These are phyloP conservation scores for Muschampia plurimacula DNA, from an alignment of 2,888 invertebrate species.

Conservation along the genomic window DNA sequence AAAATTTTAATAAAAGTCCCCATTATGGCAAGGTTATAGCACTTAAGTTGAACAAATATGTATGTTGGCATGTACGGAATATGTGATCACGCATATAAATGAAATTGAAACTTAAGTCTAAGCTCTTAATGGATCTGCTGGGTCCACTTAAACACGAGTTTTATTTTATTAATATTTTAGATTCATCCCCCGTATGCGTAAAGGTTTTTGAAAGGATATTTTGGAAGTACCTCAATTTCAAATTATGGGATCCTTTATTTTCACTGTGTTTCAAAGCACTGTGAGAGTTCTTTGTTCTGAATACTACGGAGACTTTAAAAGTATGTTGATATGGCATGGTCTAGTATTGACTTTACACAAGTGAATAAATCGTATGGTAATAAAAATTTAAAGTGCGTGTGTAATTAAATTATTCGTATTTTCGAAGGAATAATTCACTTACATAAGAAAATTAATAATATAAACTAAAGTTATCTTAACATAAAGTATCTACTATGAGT, in stretches of 20 bases:
- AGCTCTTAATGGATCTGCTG: constrained; percentile 63
- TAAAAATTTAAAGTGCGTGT: too few species aligned
- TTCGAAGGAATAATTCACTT: too few species aligned
- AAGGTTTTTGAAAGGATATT: neutral
- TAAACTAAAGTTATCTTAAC: too few species aligned
- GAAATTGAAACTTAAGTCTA: constrained; percentile 57
- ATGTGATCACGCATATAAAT: constrained; percentile 66
- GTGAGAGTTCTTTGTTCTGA: too few species aligned
- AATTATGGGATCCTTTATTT: neutral
- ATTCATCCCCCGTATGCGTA: neutral
- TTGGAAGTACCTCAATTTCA: neutral
- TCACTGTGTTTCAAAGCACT: too few species aligned
- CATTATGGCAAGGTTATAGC: constrained; percentile 40
- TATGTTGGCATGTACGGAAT: constrained; percentile 49
- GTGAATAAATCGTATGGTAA: too few species aligned
- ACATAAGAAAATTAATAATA: too few species aligned
- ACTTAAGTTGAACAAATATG: constrained; percentile 53
- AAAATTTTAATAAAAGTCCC: constrained; percentile 26
- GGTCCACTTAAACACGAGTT: constrained; percentile 52
- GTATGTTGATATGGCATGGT: too few species aligned
- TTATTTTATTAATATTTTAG: constrained; percentile 43
- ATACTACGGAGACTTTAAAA: too few species aligned
- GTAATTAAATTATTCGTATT: too few species aligned
- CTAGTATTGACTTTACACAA: too few species aligned
- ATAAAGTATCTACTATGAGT: too few species aligned